Percentiles rank a stretch among this genome's conserved stretches.
Conservation (phyloP, 2,113 vertebrate genomes). For the Romanogobio albipinnatus region DNA sequence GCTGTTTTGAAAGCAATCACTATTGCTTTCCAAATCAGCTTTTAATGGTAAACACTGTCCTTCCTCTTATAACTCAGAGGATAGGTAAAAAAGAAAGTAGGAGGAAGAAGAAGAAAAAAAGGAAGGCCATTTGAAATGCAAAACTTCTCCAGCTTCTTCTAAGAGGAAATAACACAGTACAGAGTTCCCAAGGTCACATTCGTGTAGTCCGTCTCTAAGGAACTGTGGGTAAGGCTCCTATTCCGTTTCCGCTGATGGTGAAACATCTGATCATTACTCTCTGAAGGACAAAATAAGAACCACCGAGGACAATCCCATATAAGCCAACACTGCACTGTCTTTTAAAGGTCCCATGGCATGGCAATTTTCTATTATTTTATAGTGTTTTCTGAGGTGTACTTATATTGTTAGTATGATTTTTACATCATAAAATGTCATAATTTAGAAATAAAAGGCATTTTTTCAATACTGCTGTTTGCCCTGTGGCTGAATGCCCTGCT, state of each 20-base stretch:
- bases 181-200: slow-evolving; percentile 48
- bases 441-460: too few relatives aligned
- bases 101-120: neutral
- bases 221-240: slow-evolving; percentile 35
- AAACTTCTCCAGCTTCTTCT: neutral
- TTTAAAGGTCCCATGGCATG: too few relatives aligned
- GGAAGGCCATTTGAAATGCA: slow-evolving; percentile 18
- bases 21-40: neutral
- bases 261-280: slow-evolving; percentile 41
- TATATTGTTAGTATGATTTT: too few relatives aligned
- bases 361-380: too few relatives aligned
- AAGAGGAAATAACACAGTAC: slow-evolving; percentile 27
- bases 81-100: neutral
- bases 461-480: too few relatives aligned
- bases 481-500: too few relatives aligned
- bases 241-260: slow-evolving; percentile 38
- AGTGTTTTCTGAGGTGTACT: too few relatives aligned
- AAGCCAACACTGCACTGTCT: neutral
- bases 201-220: slow-evolving; percentile 42
- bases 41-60: neutral
- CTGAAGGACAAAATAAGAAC: slow-evolving; percentile 29
- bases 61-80: neutral
- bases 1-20: neutral
- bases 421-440: too few relatives aligned
- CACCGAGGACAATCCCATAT: neutral